Evolutionary conservation across 2,113 vertebrate genomes (phyloP), one percentile per base, ranked within the genome.

Genomic region (Toxostoma redivivum): DNA sequence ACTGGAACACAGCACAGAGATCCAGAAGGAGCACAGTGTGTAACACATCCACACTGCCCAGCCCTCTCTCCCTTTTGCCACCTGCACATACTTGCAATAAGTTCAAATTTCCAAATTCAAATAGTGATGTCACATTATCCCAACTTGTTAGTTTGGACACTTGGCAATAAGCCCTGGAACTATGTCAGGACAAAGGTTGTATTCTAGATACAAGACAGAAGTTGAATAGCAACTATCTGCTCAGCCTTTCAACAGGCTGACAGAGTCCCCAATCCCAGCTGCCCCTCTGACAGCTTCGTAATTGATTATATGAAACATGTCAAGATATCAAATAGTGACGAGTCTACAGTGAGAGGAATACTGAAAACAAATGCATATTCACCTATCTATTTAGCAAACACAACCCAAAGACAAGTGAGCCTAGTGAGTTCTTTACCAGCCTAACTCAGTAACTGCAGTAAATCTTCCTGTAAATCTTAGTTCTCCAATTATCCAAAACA

Each of bases 11-110:
- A 62, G 81, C 53, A 88, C 67, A 53, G 62, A 86, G 70, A 88
- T 65, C 50, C 67, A 27, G 60, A 44, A 73, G 24, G 11, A 83
- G 38, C 50, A 53, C 22, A 16, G 12, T 2, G 12, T 4, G 0
- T 10, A 84, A 51, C 3, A 4, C 54, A 81, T 44, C 30, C 47
- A 47, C 47, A 12, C 45, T 1, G 7, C 24, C 37, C 64, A 71
- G 53, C 25, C 31, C 53, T 67, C 57, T 66, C 51, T 60, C 23
- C 48, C 60, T 35, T 77, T 23, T 7, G 12, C 62, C 37, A 65
- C 21, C 0, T 0, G 4, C 45, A 47, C 8, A 3, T 5, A 27
- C 14, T 53, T 31, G 37, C 11, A 10, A 65, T 7, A 8, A 53
- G 77, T 42, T 80, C 13, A 16, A 35, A 78, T 78, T 64, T 53